Evolutionary conservation across 2,888 invertebrate genomes (phyloP), one percentile per base, ranked within the genome.

Genomic region (Dasypogon diadema): DNA sequence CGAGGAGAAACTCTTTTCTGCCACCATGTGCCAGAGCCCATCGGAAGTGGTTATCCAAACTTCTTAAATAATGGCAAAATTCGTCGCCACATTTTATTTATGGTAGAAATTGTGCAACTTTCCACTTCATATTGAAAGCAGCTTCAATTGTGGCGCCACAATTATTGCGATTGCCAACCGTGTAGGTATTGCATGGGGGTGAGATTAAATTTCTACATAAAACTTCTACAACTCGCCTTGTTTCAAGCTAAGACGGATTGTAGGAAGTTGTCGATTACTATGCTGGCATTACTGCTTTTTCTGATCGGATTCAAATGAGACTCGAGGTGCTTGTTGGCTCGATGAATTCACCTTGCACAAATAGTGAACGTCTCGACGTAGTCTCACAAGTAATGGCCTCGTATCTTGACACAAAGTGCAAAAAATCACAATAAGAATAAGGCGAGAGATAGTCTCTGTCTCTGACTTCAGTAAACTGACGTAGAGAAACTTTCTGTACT

Each of bases 341-440:
- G 42, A 26, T 65, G 42, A 18, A 65, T 14, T 65, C 48, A 65
- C 65, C 46, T 65, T 48, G 46, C 21, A 46, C 6, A 65, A 65
- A 65, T 46, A 16, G 65, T 65, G 48, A 65, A 65, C 10, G 46
- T 65, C 65, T 65, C 48, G 65, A n/a, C 65, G 42, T 6, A 24
- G 65, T 65, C 65, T 65, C 65, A n/a, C n/a, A 65, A 65, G 65
- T 46, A 48, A 24, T 48, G 42, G 24, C 65, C 42, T 65, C 26
- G 26, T 65, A 24, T 24, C n/a, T 10, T 65, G 22, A 18, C 65
- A 42, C 26, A n/a, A 24, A 24, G 46, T 51, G 14, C 18, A 51
- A 51, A n/a, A 51, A 51, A 51, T 16, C 51, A 51, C 14, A 12
- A 1, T n/a, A 42, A 30, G 6, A 30, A 30, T 10, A n/a, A n/a